A percentile compares a stretch with the other conserved stretches of the same genome.
Evolutionary conservation across 2,797 vertebrate genomes (phyloP).

Genomic region (Meda fulgida): DNA sequence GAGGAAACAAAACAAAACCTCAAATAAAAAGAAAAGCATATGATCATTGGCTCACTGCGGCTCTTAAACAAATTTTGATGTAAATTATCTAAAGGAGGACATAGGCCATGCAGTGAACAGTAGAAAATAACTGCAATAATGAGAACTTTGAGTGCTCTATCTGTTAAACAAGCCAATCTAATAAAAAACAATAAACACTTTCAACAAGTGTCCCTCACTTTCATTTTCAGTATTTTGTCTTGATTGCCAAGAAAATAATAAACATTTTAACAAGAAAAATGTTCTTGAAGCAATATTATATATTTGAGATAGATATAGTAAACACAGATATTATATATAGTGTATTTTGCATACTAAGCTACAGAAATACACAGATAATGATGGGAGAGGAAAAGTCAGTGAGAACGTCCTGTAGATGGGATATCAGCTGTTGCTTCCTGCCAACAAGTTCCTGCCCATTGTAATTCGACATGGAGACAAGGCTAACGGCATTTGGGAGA

Average conservation of each 20-base stretch:
- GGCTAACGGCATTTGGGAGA: neutral
- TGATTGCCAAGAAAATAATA: neutral
- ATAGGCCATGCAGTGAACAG: neutral
- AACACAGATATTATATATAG: neutral
- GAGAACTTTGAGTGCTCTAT: neutral
- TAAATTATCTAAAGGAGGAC: constrained; percentile 1
- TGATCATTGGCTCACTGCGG: no score
- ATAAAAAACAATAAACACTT: neutral
- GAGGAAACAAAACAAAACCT: neutral
- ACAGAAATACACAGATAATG: constrained; percentile 9
- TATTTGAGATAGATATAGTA: neutral
- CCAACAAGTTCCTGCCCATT: constrained; percentile 53
- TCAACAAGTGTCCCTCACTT: no score
- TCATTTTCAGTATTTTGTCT: neutral
- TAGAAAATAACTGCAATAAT: constrained; percentile 2
- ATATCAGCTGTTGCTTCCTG: constrained; percentile 54
- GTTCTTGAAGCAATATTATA: neutral
- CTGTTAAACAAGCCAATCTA: neutral
- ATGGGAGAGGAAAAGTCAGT: neutral
- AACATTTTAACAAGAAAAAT: neutral
- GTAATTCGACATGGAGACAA: constrained; percentile 16
- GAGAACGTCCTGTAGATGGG: neutral
- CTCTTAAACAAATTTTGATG: neutral
- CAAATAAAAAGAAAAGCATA: neutral
- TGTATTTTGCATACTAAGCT: neutral